Percentiles rank a stretch among this genome's conserved stretches.
Evolutionary conservation across 2,888 invertebrate genomes (phyloP).

Genomic region (Chloromyia formosa): DNA sequence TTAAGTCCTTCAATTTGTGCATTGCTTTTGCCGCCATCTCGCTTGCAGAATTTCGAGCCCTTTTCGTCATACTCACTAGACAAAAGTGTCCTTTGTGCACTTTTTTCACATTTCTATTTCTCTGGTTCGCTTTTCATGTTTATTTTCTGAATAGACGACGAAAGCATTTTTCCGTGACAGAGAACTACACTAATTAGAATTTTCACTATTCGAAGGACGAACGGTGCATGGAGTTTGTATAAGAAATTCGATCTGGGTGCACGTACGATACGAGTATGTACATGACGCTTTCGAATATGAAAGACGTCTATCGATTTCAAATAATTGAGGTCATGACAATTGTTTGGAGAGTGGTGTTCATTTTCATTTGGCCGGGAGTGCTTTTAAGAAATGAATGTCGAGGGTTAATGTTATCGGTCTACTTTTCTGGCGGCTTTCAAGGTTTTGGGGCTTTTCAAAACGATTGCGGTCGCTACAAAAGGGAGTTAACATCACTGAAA

Average conservation of each 20-base stretch:
- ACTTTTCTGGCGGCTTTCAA: no score
- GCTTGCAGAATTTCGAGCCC: neutral
- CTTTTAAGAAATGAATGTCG: no score
- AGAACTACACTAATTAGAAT: constrained; percentile 28
- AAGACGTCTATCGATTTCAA: neutral
- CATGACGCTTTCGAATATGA: neutral
- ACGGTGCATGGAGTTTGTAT: neutral
- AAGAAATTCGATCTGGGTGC: neutral
- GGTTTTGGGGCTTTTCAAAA: no score
- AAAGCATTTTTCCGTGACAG: neutral
- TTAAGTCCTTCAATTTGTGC: constrained; percentile 18
- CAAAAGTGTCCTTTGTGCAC: constrained; percentile 21
- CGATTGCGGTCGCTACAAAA: no score
- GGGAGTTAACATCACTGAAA: no score
- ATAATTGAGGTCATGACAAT: neutral
- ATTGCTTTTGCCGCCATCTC: neutral
- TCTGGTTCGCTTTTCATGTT: no score
- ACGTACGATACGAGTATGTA: no score
- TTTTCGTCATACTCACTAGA: constrained; percentile 16
- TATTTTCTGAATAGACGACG: neutral
- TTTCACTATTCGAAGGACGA: constrained; percentile 6
- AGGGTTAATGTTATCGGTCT: no score
- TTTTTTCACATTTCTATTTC: neutral
- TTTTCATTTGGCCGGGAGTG: no score
- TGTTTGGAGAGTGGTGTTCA: no score